Base-by-base conservation (phyloP, 2,888 invertebrate species). In the Sarcophaga variegata region DNA sequence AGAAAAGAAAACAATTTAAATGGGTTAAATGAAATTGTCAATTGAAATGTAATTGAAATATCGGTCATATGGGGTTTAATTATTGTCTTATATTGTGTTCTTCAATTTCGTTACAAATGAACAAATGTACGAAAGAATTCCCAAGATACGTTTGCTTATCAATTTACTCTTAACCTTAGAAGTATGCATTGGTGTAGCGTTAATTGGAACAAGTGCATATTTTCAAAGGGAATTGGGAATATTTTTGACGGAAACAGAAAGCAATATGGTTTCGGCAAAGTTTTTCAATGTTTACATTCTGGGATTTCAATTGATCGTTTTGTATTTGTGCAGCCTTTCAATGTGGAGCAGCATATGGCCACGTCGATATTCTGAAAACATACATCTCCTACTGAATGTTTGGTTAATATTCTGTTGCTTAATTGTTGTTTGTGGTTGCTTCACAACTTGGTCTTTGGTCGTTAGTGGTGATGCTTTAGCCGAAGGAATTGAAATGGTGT, bases 91-190 rank as follows among this genome's bases (percentile, higher is more conserved):
- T 17, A 47, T 45, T 47, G 64, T 71, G 82, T 88, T 86, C 47
- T 79, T 71, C 88, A 78, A 88, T 92, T 91, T 91, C 89, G 37
- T 37, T 37, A 37, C 37, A 37, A 37, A 37, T 37, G 37, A 37
- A 88, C 92, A 92, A 92, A 92, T 92, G 92, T 92, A 89, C 74
- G 90, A 90, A 82, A 90, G 92, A 88, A 90, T 92, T 86, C 89
- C 89, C 71, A 91, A 89, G 85, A 90, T 91, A 54, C 89, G 91
- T 81, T 59, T 90, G 17, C 89, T 89, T 88, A 88, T 92, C 79
- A 88, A 88, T 69, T 66, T 90, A 20, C 83, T 92, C 76, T 74
- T 92, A 86, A 88, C 90, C 71, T 70, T 90, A 12, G 90, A 92
- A 89, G 90, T 90, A 47, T 6, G 90, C 2, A 86, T 90, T 60